phyloP scores from a whole-genome alignment of 2,113 vertebrate species.

The Chlamydotis undulata region DNA sequence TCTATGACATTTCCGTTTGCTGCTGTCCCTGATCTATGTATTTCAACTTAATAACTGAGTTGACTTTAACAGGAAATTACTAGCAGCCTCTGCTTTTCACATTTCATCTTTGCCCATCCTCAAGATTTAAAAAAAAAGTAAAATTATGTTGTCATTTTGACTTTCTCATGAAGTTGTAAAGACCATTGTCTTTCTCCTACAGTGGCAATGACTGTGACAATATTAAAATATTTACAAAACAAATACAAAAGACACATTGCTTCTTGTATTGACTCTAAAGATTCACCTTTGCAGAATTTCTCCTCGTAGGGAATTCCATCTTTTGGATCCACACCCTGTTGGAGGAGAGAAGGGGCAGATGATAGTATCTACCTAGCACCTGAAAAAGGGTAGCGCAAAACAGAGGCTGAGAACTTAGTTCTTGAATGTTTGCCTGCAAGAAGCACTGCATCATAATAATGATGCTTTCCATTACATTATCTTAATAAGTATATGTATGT shows the following conservation, averaged over 20 bases:
- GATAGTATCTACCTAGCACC: background rate
- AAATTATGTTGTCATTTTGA: background rate
- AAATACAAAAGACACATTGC: background rate
- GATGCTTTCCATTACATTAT: background rate
- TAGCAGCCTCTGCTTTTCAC: background rate
- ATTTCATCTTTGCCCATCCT: background rate
- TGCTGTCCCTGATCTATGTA: background rate
- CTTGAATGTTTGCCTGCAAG: background rate
- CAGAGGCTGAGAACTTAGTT: background rate
- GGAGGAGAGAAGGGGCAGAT: conserved; percentile 3
- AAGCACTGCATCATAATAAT: background rate
- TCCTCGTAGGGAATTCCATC: conserved; percentile 79
- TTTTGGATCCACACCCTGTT: conserved; percentile 78
- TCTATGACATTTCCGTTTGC: background rate
- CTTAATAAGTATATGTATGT: background rate
- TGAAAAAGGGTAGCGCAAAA: background rate
- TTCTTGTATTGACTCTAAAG: background rate
- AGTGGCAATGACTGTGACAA: background rate
- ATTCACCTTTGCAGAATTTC: conserved; percentile 81
- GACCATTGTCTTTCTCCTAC: background rate
- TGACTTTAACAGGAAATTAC: background rate
- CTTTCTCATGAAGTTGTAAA: background rate
- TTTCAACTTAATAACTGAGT: background rate
- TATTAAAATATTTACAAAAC: background rate
- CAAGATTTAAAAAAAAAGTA: background rate